Evolutionary conservation across 92 coral and sea anemone species (phyloP), one percentile per base, ranked within the genome.

Genomic region (Chrysogorgia sp.): DNA sequence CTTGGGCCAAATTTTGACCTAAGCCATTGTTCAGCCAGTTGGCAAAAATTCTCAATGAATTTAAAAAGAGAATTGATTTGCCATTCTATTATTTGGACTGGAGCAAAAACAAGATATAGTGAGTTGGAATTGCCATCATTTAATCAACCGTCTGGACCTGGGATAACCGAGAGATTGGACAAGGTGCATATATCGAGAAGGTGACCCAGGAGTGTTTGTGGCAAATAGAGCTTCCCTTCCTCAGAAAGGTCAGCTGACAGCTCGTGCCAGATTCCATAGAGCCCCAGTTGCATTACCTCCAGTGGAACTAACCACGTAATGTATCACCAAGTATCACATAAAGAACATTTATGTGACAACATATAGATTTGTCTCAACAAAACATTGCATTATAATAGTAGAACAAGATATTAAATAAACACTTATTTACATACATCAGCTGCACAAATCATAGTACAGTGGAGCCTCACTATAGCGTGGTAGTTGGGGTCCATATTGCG

Each of bases 1-100:
- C n/a, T n/a, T n/a, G n/a, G n/a, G n/a, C n/a, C n/a, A n/a, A n/a
- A n/a, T n/a, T n/a, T n/a, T n/a, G n/a, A n/a, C n/a, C n/a, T n/a
- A n/a, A n/a, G n/a, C n/a, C n/a, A n/a, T n/a, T n/a, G n/a, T n/a
- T n/a, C n/a, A n/a, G n/a, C n/a, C n/a, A n/a, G n/a, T n/a, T n/a
- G 92, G 59, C 96, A 28, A 90, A 86, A 50, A 84, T 87, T 40
- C 72, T 90, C 3, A 84, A 82, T 81, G 89, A 90, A 60, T 87
- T 90, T 29, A 75, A 17, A 31, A 90, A 90, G 64, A 55, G 82
- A 30, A 83, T 85, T 19, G 80, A 72, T 1, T 32, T 86, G 49
- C 81, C 70, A 7, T 85, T 87, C 25, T 88, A 10, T 59, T 88
- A 87, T 61, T n/a, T 87, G 92, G 90, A 87, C 91, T 9, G 89